phyloP scores from a whole-genome alignment of 2,888 invertebrate species.

The Eustalomyia histrio region DNA sequence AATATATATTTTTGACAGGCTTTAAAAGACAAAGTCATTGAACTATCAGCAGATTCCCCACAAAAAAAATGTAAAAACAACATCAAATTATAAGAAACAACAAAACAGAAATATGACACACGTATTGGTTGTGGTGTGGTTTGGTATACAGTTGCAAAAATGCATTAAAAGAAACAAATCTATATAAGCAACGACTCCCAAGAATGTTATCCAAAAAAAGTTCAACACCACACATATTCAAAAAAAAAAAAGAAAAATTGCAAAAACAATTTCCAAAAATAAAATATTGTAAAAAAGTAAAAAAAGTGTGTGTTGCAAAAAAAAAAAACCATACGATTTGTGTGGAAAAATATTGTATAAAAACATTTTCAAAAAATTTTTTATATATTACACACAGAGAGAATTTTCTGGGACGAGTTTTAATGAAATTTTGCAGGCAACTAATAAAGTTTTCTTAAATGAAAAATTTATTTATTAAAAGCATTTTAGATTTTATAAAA shows the following conservation, averaged over 20 bases:
- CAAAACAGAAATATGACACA: not conserved
- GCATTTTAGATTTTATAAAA: too few relatives aligned
- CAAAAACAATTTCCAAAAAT: not conserved
- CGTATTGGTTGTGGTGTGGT: not conserved
- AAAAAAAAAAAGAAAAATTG: not conserved
- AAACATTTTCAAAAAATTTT: too few relatives aligned
- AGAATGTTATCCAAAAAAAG: not conserved
- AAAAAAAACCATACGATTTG: not conserved
- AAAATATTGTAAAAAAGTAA: not conserved
- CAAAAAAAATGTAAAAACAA: not conserved
- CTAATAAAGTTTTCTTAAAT: too few relatives aligned
- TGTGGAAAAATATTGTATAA: not conserved
- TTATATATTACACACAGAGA: too few relatives aligned
- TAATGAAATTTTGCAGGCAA: too few relatives aligned
- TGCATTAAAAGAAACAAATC: not conserved
- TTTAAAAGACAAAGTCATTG: not conserved
- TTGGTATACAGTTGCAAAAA: not conserved
- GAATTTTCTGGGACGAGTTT: too few relatives aligned
- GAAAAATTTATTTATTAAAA: too few relatives aligned
- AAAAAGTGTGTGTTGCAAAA: not conserved
- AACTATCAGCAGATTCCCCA: not conserved
- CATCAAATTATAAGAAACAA: not conserved
- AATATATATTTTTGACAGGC: not conserved
- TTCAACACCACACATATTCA: not conserved
- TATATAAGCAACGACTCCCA: not conserved